Conservation (phyloP, 2,113 vertebrate species). For the Pao palembangensis region DNA sequence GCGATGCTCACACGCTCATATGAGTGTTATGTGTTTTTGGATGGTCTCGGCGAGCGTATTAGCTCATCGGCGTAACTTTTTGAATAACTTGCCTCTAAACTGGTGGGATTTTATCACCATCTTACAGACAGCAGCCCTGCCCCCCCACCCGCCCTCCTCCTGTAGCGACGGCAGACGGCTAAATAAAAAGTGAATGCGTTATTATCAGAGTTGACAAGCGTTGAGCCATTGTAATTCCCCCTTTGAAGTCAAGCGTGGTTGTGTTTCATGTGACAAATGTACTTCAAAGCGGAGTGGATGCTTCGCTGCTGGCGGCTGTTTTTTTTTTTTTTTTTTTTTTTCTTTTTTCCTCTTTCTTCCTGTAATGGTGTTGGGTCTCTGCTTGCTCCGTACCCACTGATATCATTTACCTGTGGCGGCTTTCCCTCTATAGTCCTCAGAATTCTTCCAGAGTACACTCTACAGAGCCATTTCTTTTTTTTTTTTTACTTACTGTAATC, state of each 20-base stretch:
- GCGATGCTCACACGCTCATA: neutral
- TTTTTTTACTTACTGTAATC: too few relatives aligned
- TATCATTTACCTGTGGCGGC: conserved; percentile 63
- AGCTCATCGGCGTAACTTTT: conserved; percentile 11
- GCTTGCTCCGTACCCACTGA: conserved; percentile 55
- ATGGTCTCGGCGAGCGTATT: conserved; percentile 23
- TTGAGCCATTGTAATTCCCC: conserved; percentile 57
- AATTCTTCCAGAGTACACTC: conserved; percentile 22
- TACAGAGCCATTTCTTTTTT: conserved; percentile 9
- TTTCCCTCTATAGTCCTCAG: conserved; percentile 44
- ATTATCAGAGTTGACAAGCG: conserved; percentile 58
- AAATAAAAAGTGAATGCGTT: conserved; percentile 45
- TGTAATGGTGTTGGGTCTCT: conserved; percentile 45
- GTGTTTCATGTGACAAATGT: conserved; percentile 69
- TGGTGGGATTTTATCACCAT: conserved; percentile 39
- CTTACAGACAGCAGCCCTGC: neutral
- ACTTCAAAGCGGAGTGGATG: conserved; percentile 65
- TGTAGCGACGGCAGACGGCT: conserved; percentile 26
- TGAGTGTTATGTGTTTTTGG: conserved; percentile 13
- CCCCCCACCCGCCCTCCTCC: neutral
- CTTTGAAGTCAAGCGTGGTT: conserved; percentile 65
- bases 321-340: conserved; percentile 2
- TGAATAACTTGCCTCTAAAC: conserved; percentile 41
- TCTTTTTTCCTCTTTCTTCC: neutral
- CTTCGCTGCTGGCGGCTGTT: conserved; percentile 40